Base-by-base conservation (phyloP, 2,797 vertebrate genomes). In the Chloroceryle amazona region DNA sequence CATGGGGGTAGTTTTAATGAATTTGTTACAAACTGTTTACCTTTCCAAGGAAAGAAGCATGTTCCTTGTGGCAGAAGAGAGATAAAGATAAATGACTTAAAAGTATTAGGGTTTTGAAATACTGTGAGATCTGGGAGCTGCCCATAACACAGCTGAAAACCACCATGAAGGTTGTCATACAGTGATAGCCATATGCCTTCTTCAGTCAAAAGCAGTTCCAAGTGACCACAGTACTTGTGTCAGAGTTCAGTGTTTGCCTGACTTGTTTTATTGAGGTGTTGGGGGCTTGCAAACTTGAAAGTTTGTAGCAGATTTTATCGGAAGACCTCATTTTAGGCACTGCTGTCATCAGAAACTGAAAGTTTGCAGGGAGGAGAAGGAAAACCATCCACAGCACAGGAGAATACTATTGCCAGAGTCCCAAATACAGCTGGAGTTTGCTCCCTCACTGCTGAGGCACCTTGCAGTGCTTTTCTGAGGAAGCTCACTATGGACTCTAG, bases 1-100 rank as follows among this genome's bases (percentile, higher is more conserved):
- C 83, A 81, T 97, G 83, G 80, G 83, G 90, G 84, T 97, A 63
- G 81, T 95, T 97, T 93, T 97, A 97, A 97, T 97, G 96, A 96
- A 96, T 96, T 96, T 95, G 83, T 97, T 98, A 84, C 86, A 88
- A 96, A 96, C 81, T 90, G 81, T 97, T 97, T 97, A 93, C 97
- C 92, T 97, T 97, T 95, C 85, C 83, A 95, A 92, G 83, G 54
- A 92, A 86, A 66, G 66, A 88, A 76, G 44, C 55, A 90, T 88
- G 33, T 91, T 96, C 86, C 57, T 95, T 93, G 66, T 2, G n/a
- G 35, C 76, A 68, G 71, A 88, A 49, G 70, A 60, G 71, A 86
- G 26, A 65, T 81, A 39, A 86, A 89, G 52, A 51, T 66, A 89
- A 61, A 82, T 47, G 26, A 44, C 54, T 66, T 80, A 23, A 74